Conservation (phyloP, 2,888 invertebrate genomes). For the Ernsta delagoae region DNA sequence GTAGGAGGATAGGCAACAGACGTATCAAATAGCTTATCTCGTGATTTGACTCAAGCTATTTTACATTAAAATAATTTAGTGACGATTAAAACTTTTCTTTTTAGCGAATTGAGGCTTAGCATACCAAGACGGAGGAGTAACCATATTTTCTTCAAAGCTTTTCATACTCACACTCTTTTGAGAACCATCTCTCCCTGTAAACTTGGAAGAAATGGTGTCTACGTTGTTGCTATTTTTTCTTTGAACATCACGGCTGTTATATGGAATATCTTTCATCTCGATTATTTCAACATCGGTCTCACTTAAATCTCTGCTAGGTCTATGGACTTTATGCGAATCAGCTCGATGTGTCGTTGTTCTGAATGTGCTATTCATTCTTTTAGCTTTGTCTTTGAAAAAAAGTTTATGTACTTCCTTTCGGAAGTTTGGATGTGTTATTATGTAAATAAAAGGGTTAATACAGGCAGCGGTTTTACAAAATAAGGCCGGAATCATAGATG, state of each 20-base stretch:
- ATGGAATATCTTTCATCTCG: constrained; percentile 80
- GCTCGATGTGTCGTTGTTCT: constrained; percentile 64
- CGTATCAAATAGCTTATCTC: too few relatives aligned
- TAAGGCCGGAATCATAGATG: constrained; percentile 91
- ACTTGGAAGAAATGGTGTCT: constrained; percentile 65
- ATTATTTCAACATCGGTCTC: constrained; percentile 82
- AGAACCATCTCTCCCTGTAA: constrained; percentile 64
- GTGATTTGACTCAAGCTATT: too few relatives aligned
- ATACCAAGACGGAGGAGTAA: constrained; percentile 82
- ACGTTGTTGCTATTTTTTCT: constrained; percentile 49
- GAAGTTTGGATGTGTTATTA: constrained; percentile 91
- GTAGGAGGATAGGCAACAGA: too few relatives aligned
- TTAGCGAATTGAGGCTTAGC: constrained; percentile 81
- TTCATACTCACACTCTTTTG: constrained; percentile 69
- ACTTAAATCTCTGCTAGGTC: constrained; percentile 72
- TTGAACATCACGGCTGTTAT: constrained; percentile 51
- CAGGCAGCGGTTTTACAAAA: constrained; percentile 93
- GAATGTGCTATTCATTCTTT: constrained; percentile 67
- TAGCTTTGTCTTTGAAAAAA: constrained; percentile 68
- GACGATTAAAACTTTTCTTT: constrained; percentile 74
- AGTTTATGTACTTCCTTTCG: constrained; percentile 85
- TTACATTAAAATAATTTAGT: constrained; percentile 29
- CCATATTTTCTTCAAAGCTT: constrained; percentile 66
- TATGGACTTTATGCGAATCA: constrained; percentile 60
- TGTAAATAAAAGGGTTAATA: constrained; percentile 92